Evolutionary conservation across 2,888 invertebrate species (phyloP).

Genomic region (Meloe dianella): DNA sequence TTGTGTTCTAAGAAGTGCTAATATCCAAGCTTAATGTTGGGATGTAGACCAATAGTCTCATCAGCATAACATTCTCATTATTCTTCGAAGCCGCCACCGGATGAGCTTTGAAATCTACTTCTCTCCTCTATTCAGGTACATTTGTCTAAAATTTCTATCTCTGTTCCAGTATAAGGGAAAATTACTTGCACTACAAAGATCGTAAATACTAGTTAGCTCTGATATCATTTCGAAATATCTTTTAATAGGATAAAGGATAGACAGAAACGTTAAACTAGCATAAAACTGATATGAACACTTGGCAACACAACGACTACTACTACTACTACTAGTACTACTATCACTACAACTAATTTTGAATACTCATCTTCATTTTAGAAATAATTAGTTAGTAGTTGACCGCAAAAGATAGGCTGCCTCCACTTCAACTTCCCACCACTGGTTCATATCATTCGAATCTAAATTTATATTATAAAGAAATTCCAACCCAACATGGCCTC

Average conservation of each 20-base stretch:
- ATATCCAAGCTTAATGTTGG: slow-evolving; percentile 55
- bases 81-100: slow-evolving; percentile 50
- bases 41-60: slow-evolving; percentile 55
- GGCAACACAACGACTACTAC: slow-evolving; percentile 31
- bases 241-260: slow-evolving; percentile 13
- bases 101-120: slow-evolving; percentile 48
- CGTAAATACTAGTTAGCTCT: slow-evolving; percentile 47
- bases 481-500: slow-evolving; percentile 3
- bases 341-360: neutral
- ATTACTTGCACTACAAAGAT: slow-evolving; percentile 48
- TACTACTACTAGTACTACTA: neutral
- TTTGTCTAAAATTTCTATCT: slow-evolving; percentile 51
- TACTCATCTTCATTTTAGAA: neutral
- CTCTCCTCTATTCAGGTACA: slow-evolving; percentile 45
- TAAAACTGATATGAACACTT: slow-evolving; percentile 45
- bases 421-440: neutral
- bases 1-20: slow-evolving; percentile 45
- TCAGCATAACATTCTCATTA: slow-evolving; percentile 60
- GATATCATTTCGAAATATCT: slow-evolving; percentile 45
- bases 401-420: neutral
- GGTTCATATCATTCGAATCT: slow-evolving; percentile 5
- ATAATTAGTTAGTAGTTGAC: slow-evolving; percentile 5
- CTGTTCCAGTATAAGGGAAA: slow-evolving; percentile 46
- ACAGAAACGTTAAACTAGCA: slow-evolving; percentile 39
- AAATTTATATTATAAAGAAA: slow-evolving; percentile 7